Evolutionary conservation across 1,140 invertebrate genomes (phyloP).

Genomic region (Batillaria attramentaria): DNA sequence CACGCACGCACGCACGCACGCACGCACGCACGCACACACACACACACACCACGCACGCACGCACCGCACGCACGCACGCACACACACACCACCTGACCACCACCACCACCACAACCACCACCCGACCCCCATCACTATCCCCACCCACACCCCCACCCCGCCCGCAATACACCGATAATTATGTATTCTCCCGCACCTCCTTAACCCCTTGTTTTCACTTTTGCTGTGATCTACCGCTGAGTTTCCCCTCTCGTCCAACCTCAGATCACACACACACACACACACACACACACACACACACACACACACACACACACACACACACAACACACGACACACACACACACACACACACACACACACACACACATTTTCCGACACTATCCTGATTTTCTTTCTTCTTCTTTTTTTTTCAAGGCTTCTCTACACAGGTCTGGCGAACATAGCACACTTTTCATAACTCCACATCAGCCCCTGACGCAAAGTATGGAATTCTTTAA

Average conservation of each 20-base stretch:
- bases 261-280: constrained; percentile 20
- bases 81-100: neutral
- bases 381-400: neutral
- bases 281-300: constrained; percentile 26
- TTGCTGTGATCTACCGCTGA: too few relatives aligned
- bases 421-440: too few relatives aligned
- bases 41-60: constrained; percentile 26
- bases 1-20: constrained; percentile 19
- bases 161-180: too few relatives aligned
- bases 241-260: too few relatives aligned
- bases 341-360: constrained; percentile 19
- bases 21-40: constrained; percentile 24
- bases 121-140: too few relatives aligned
- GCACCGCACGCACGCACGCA: constrained; percentile 9
- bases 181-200: too few relatives aligned
- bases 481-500: too few relatives aligned
- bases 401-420: neutral
- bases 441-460: too few relatives aligned
- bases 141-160: too few relatives aligned
- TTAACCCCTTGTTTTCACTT: too few relatives aligned
- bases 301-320: constrained; percentile 1
- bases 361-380: neutral
- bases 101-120: too few relatives aligned
- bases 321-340: constrained; percentile 27
- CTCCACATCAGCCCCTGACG: too few relatives aligned